Base-by-base conservation (phyloP, 2,888 invertebrate species). In the Sarcophaga rosellei region DNA sequence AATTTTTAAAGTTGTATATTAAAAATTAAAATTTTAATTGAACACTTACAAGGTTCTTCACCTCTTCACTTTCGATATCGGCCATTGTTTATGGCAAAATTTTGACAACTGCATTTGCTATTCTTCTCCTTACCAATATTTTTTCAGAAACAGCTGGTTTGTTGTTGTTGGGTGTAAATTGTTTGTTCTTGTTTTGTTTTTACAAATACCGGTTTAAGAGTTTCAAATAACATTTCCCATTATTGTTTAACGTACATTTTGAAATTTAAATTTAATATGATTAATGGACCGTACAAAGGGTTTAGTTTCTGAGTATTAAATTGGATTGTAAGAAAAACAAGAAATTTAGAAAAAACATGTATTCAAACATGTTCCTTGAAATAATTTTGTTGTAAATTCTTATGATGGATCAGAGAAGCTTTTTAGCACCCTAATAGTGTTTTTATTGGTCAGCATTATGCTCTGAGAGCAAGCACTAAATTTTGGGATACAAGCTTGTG, bases 51-150 rank as follows among this genome's bases (percentile, higher is more conserved):
- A 89, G 88, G 85, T 89, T 89, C 87, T 89, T 89, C 69, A 96
- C 96, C 93, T 97, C 97, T 94, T 96, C 96, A 93, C 95, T 96
- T 94, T 96, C 96, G 94, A 95, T 95, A 93, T 96, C 96, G 89
- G 95, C 94, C 95, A 95, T 95, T 90, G 93, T 94, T 85, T 86
- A 62, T 68, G 21, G 35, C 63, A 74, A 79, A 61, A 74, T 45
- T 81, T 81, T 81, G 73, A 85, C 77, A 81, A 85, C 15, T 70
- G 70, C 45, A 69, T 57, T 61, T 61, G 44, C n/a, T 61, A 10
- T 61, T 61, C 20, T 61, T 68, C 11, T 35, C 35, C 17, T 68
- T 78, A 70, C 74, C 69, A 84, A 47, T 74, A 70, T 70, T 79
- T 57, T 44, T 65, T 59, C 25, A 23, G 23, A 73, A 73, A 45